These are phyloP conservation scores for Leptobrachium leishanense DNA, from an alignment of 2,113 vertebrate species.

Conservation along the genomic window DNA sequence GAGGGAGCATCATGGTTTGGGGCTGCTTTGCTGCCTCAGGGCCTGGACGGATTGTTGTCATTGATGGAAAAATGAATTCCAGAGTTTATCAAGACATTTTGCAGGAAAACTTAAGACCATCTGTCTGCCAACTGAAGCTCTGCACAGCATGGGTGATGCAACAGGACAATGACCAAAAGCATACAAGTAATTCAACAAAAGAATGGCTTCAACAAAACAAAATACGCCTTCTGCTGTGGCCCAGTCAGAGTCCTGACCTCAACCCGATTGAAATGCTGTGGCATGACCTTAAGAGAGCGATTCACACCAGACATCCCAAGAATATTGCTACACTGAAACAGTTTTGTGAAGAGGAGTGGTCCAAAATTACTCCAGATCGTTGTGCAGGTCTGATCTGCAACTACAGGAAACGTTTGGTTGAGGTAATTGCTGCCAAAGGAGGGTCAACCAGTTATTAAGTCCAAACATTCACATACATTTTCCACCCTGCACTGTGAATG, in stretches of 20 bases:
- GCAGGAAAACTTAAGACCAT: not conserved
- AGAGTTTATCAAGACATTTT: not conserved
- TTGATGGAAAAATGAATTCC: conserved; percentile 8
- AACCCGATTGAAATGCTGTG: conserved; percentile 5
- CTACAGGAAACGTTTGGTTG: conserved; percentile 2
- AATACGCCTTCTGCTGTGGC: not conserved
- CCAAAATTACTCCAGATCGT: not conserved
- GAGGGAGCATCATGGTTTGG: conserved; percentile 8
- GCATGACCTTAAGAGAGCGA: conserved; percentile 5
- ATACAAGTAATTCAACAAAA: not conserved
- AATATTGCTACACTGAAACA: conserved; percentile 8
- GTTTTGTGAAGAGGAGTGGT: conserved; percentile 10
- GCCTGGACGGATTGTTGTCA: not conserved
- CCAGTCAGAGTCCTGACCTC: not conserved
- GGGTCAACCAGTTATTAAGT: not conserved
- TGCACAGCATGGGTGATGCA: not conserved
- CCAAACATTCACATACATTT: not conserved
- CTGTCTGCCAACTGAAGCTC: conserved; percentile 1
- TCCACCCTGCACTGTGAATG: not conserved
- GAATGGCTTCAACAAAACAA: not conserved
- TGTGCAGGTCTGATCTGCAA: conserved; percentile 6
- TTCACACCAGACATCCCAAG: conserved; percentile 12
- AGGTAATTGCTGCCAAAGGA: not conserved
- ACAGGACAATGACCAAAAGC: conserved; percentile 9
- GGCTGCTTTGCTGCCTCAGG: conserved; percentile 6